A percentile compares a stretch with the other conserved stretches of the same genome.
Evolutionary conservation across 2,888 invertebrate genomes (phyloP).

Genomic region (Drosophila kanekoi): DNA sequence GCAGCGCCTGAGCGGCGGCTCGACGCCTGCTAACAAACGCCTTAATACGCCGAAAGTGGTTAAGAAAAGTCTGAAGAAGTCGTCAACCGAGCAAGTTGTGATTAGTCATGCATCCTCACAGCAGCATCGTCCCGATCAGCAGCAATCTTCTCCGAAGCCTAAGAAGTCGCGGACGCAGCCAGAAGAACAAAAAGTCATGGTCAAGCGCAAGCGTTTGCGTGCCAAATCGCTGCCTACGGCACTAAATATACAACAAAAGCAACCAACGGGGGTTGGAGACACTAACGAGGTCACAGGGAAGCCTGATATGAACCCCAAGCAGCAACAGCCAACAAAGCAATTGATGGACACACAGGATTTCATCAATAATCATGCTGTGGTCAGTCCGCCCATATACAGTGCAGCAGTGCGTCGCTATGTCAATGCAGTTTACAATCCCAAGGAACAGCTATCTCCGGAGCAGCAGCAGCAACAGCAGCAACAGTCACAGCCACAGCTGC

Average conservation of each 20-base stretch:
- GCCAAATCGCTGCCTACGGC: slow-evolving; percentile 50
- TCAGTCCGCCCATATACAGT: slow-evolving; percentile 38
- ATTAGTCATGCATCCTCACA: slow-evolving; percentile 1
- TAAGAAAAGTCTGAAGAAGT: slow-evolving; percentile 26
- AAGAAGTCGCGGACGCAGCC: background rate
- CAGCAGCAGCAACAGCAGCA: background rate
- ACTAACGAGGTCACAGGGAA: background rate
- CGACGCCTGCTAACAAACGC: slow-evolving; percentile 18
- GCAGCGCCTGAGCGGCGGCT: slow-evolving; percentile 59
- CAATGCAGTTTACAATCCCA: slow-evolving; percentile 11
- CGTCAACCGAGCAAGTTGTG: slow-evolving; percentile 2
- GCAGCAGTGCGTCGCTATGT: slow-evolving; percentile 31
- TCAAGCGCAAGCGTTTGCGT: slow-evolving; percentile 26
- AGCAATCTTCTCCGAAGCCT: slow-evolving; percentile 3
- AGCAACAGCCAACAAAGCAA: background rate
- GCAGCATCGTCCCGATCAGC: slow-evolving; percentile 25
- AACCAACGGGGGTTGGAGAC: background rate
- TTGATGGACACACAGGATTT: slow-evolving; percentile 31
- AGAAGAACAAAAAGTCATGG: background rate
- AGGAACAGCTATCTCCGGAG: background rate
- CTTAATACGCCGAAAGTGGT: slow-evolving; percentile 1
- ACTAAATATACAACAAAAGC: background rate
- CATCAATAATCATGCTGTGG: slow-evolving; percentile 5
- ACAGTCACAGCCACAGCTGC: background rate
- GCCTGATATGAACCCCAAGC: background rate